Evolutionary conservation across 2,797 vertebrate species (phyloP), one percentile per base, ranked within the genome.

Genomic region (Urocyon cinereoargenteus): DNA sequence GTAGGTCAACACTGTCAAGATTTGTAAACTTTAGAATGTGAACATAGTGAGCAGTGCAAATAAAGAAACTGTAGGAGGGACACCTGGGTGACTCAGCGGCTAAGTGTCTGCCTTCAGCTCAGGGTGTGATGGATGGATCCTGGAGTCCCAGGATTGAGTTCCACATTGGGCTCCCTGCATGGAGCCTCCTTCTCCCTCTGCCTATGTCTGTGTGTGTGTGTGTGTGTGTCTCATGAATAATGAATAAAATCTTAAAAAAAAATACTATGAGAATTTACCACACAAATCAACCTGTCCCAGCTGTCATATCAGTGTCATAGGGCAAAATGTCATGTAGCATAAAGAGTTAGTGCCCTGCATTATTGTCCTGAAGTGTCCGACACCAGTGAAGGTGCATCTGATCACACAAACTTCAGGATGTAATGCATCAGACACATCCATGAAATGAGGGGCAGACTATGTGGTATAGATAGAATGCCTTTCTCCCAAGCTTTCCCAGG

Each of bases 341-440:
- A 95, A 97, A 90, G 83, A 92, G 95, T 96, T 97, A 94, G 92
- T 94, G 83, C 82, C 94, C 53, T 93, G 78, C 70, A 94, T 97
- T 98, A 97, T 19, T 95, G 96, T 92, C 89, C 78, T 97, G 94
- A 96, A 98, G 97, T 72, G 82, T 94, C 97, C 97, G 75, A 97
- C 86, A 97, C 92, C 91, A 98, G 87, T 12, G 26, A 97, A 96
- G 36, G 40, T 96, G 36, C 78, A 89, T 97, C 91, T 97, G 83
- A 97, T 98, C 92, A 98, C 97, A 98, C 90, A 93, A 98, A 86
- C 85, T 97, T 96, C 97, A 98, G 98, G 95, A 94, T 86, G 59
- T 78, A 90, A 81, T 34, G 36, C 87, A 98, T 93, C 85, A 90
- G 90, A 93, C 90, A 90, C 97, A 97, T 97, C 97, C 94, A 94